These are phyloP conservation scores for Gambusia yucatana DNA, from an alignment of 2,797 vertebrate species.

Conservation along the genomic window DNA sequence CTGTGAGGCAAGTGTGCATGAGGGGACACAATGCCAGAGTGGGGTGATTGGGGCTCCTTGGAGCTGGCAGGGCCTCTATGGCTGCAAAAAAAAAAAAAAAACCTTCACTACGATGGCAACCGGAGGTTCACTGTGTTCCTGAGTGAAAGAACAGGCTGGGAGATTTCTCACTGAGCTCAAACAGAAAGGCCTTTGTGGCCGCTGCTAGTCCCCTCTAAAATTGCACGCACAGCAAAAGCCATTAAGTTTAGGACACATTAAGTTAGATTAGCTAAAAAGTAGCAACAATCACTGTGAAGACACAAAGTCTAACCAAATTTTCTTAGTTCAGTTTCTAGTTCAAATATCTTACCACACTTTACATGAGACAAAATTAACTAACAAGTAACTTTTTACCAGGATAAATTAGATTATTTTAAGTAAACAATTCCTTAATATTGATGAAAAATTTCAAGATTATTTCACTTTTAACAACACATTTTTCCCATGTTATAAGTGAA, in stretches of 20 bases:
- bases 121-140: conserved; percentile 88
- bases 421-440: too few species aligned
- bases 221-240: conserved; percentile 79
- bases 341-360: too few species aligned
- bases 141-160: conserved; percentile 85
- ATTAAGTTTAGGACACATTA: conserved; percentile 75
- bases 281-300: too few species aligned
- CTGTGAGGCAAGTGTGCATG: conserved; percentile 79
- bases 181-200: conserved; percentile 87
- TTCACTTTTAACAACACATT: too few species aligned
- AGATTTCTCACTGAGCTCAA: conserved; percentile 86
- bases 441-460: too few species aligned
- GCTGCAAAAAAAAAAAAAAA: conserved; percentile 71
- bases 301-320: too few species aligned
- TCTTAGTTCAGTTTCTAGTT: too few species aligned
- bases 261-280: conserved; percentile 73
- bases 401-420: too few species aligned
- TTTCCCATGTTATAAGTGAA: too few species aligned
- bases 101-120: conserved; percentile 87
- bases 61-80: conserved; percentile 82
- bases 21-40: conserved; percentile 83
- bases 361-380: too few species aligned
- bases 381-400: too few species aligned
- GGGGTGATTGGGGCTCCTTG: conserved; percentile 83
- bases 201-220: conserved; percentile 82